Percentiles rank a stretch among this genome's conserved stretches.
These are phyloP conservation scores for Uria lomvia DNA, from an alignment of 2,113 vertebrate genomes.

Conservation along the genomic window DNA sequence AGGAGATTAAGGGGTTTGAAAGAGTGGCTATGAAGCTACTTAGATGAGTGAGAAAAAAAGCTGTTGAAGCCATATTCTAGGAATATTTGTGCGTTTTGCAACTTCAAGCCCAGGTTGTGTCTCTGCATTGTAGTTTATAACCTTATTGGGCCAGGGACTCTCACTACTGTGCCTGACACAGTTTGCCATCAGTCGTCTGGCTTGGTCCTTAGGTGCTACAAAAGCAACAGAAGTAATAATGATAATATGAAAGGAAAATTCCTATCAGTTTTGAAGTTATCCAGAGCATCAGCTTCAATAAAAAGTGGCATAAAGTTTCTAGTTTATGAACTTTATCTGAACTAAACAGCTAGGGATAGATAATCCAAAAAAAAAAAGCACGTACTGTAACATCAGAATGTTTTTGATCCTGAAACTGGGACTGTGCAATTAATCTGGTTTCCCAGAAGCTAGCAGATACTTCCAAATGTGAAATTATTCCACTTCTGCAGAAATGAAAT, in stretches of 20 bases:
- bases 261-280: background rate
- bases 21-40: background rate
- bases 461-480: slow-evolving; percentile 61
- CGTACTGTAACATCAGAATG: background rate
- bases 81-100: background rate
- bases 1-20: background rate
- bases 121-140: background rate
- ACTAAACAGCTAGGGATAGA: background rate
- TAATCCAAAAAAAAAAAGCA: background rate
- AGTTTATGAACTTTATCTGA: slow-evolving; percentile 2
- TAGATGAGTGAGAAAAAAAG: background rate
- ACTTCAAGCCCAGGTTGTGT: background rate
- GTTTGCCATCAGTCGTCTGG: background rate
- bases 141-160: background rate
- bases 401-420: slow-evolving; percentile 33
- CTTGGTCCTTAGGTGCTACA: background rate
- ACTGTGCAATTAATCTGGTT: slow-evolving; percentile 34
- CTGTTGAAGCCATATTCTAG: background rate
- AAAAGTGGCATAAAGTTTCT: background rate
- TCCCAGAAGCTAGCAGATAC: slow-evolving; percentile 24
- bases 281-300: background rate
- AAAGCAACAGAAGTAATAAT: background rate
- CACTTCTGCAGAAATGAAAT: slow-evolving; percentile 29
- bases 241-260: background rate
- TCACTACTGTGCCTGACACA: background rate